Evolutionary conservation across 2,797 vertebrate species (phyloP), one percentile per base, ranked within the genome.

Genomic region (Anableps anableps): DNA sequence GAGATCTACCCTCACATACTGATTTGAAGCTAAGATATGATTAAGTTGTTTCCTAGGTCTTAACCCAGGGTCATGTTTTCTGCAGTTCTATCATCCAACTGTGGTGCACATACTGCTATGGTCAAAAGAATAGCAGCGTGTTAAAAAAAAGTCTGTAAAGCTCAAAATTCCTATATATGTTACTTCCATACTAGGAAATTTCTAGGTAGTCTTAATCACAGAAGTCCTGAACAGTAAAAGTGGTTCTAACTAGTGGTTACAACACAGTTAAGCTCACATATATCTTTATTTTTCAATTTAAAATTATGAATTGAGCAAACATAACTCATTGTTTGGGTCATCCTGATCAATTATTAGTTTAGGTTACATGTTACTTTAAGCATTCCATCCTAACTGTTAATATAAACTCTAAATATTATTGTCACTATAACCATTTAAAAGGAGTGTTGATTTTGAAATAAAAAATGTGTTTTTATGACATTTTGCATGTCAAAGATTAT

Each of bases 1-100:
- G 86, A 74, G 88, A 76, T 88, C 89, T 84, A 84, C 88, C 58
- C 80, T 84, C 50, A 79, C 78, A 80, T 86, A 82, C 78, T 11
- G 51, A 79, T 78, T 85, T 36, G 76, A 76, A 75, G 82, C 55
- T 60, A 79, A 62, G 76, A 83, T 74, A 80, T 72, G 86, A 77
- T 81, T 62, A n/a, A 73, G 78, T 17, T 50, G 16, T 10, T 34
- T 64, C 60, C 21, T 4, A 36, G 36, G 34, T 78, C 31, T 80
- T 81, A 84, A 90, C 78, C 82, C 78, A 58, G 78, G 74, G 79
- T 75, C 76, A 76, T 79, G 53, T 74, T 81, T 80, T 77, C 66
- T 74, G 23, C 74, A 26, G 76, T 75, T 70, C 80, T 77, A 80
- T 85, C 74, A 73, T 83, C 83, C 53, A 45, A 75, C n/a, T 38